Percentiles rank a stretch among this genome's conserved stretches.
These are phyloP conservation scores for Chrysocyon brachyurus DNA, from an alignment of 2,797 vertebrate species.

Conservation along the genomic window DNA sequence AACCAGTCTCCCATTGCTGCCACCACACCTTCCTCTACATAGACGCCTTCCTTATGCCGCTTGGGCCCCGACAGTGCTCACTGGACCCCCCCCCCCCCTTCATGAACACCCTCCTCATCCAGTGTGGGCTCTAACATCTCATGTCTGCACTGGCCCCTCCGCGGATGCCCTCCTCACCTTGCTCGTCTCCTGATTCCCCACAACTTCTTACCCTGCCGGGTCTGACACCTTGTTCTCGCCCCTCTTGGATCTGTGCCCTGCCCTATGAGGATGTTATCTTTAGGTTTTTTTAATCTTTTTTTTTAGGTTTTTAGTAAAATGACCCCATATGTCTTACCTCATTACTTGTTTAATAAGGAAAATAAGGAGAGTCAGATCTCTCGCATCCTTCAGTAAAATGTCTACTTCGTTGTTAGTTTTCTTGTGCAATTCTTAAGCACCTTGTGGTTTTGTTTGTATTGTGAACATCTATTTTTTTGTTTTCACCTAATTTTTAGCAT, in stretches of 20 bases:
- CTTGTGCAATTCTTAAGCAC: neutral
- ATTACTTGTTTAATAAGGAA: neutral
- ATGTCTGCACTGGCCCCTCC: neutral
- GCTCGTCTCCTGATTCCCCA: neutral
- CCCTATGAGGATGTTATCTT: neutral
- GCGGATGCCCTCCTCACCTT: neutral
- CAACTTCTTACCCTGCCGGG: neutral
- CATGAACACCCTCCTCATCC: too few species aligned
- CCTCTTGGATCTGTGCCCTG: too few species aligned
- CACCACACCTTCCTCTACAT: neutral
- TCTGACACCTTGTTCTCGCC: neutral
- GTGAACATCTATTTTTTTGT: neutral
- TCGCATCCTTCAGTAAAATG: neutral
- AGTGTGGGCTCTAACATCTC: neutral
- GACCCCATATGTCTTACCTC: neutral
- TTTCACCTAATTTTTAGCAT: neutral
- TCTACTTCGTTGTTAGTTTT: neutral
- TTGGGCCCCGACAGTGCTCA: rapidly evolving
- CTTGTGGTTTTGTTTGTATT: neutral
- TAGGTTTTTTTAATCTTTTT: too few species aligned
- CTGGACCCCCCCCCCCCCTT: too few species aligned
- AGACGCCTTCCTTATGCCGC: neutral
- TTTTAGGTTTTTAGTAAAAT: too few species aligned
- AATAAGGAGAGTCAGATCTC: neutral
- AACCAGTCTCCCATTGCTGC: neutral